Evolutionary conservation across 2,888 invertebrate species (phyloP), one percentile per base, ranked within the genome.

Genomic region (Epiblema foenella): DNA sequence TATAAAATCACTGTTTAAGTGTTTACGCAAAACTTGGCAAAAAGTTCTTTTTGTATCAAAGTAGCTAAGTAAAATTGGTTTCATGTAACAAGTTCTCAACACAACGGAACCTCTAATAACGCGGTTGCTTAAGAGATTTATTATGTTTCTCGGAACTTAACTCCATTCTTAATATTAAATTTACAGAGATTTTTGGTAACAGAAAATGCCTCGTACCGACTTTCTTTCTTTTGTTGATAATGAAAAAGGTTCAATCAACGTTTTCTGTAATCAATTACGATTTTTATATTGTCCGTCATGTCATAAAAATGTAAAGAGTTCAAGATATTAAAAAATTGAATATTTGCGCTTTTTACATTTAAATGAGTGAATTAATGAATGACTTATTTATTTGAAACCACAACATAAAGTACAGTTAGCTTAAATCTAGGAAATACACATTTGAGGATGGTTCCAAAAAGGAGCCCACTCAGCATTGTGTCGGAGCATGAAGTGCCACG

Each of bases 81-180:
- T 67, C 58, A 15, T 51, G 33, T 59, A 58, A 33, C 67, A 62
- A 62, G 62, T 37, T 67, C 37, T 46, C 15, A 51, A n/a, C 29
- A 58, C 37, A 59, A 51, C 49, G 37, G 58, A 66, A 51, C 17
- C 56, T 49, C 29, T 46, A 66, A 57, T 58, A 58, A 67, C 33
- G 51, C n/a, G n/a, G 46, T 51, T 37, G 20, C 54, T 18, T n/a
- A 67, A 58, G 18, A 67, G 67, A 67, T 67, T 67, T 67, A 67
- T 59, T 59, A 59, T 58, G 37, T 67, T 59, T 24, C 51, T 59
- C 11, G 37, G 49, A 39, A 59, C 67, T 67, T 49, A 37, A 59
- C 20, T 67, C 51, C 37, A 37, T 59, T 58, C 5, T 67, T 67
- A n/a, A n/a, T n/a, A 58, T 58, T 59, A 51, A 66, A 66, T 49